Conservation (phyloP, 2,888 invertebrate species). For the Melanargia galathea region DNA sequence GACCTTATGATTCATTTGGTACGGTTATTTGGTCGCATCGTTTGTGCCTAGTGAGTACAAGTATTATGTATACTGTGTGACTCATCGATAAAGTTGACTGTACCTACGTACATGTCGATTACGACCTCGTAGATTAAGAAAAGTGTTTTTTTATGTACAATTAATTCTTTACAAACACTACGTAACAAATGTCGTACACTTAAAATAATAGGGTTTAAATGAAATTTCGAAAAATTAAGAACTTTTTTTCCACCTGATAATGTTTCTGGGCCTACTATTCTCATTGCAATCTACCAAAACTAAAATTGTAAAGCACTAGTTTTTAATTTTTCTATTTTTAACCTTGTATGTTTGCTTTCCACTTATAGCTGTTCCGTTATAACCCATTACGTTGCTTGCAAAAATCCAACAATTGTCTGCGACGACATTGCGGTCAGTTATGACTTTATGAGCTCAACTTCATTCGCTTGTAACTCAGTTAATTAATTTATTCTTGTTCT, state of each 20-base stretch:
- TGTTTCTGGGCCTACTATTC: too few relatives aligned
- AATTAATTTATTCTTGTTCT: neutral
- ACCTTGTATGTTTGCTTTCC: too few relatives aligned
- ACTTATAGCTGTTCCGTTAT: too few relatives aligned
- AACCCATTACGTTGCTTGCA: neutral
- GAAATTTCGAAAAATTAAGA: too few relatives aligned
- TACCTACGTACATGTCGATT: neutral
- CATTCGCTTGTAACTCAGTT: neutral
- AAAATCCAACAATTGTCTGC: neutral
- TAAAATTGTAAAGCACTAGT: too few relatives aligned
- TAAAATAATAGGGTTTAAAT: too few relatives aligned
- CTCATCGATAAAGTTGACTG: constrained; percentile 7
- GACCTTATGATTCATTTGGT: constrained; percentile 31
- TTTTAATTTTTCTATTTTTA: too few relatives aligned
- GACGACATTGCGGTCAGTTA: neutral
- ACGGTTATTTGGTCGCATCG: constrained; percentile 13
- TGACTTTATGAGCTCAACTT: neutral
- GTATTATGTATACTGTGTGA: neutral
- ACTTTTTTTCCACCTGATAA: too few relatives aligned
- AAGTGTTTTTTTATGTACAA: neutral
- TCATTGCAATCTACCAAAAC: too few relatives aligned
- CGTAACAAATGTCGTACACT: neutral
- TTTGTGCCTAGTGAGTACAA: neutral
- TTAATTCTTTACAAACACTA: neutral
- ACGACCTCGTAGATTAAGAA: neutral